Percentiles rank a stretch among this genome's conserved stretches.
Conservation (phyloP, 2,888 invertebrate species). For the Megamerina dolium region DNA sequence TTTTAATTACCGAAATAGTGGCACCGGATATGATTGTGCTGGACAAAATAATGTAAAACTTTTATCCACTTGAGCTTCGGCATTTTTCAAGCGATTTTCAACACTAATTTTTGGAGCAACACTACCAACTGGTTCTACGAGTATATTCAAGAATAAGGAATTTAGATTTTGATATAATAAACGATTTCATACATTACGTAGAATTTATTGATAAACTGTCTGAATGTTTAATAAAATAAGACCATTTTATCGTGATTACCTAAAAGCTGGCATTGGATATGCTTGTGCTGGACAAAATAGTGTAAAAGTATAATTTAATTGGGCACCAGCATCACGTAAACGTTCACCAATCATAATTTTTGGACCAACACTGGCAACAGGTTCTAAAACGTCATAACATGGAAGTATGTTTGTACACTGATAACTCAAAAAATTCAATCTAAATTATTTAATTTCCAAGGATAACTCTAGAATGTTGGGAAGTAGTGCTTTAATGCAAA, state of each 20-base stretch:
- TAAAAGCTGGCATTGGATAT: constrained; percentile 66
- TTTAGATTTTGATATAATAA: neutral
- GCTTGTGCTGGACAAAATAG: constrained; percentile 70
- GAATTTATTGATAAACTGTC: constrained; percentile 20
- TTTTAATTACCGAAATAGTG: constrained; percentile 53
- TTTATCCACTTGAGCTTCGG: constrained; percentile 35
- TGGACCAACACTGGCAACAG: constrained; percentile 52
- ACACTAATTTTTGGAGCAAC: constrained; percentile 51
- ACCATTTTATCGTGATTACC: constrained; percentile 55
- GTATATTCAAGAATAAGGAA: neutral
- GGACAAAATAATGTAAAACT: constrained; percentile 66
- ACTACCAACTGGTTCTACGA: constrained; percentile 55
- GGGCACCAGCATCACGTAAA: constrained; percentile 53
- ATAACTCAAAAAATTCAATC: no score
- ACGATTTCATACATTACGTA: neutral
- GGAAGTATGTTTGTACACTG: no score
- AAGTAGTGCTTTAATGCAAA: no score
- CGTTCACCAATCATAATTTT: constrained; percentile 67
- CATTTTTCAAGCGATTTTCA: constrained; percentile 59
- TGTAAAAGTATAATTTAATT: constrained; percentile 54
- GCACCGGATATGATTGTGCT: constrained; percentile 68
- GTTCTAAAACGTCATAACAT: constrained; percentile 46
- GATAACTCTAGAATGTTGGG: constrained; percentile 16
- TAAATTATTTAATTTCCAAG: no score
- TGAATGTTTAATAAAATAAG: no score